Evolutionary conservation across 2,113 vertebrate genomes (phyloP).

Genomic region (Corythoichthys intestinalis): DNA sequence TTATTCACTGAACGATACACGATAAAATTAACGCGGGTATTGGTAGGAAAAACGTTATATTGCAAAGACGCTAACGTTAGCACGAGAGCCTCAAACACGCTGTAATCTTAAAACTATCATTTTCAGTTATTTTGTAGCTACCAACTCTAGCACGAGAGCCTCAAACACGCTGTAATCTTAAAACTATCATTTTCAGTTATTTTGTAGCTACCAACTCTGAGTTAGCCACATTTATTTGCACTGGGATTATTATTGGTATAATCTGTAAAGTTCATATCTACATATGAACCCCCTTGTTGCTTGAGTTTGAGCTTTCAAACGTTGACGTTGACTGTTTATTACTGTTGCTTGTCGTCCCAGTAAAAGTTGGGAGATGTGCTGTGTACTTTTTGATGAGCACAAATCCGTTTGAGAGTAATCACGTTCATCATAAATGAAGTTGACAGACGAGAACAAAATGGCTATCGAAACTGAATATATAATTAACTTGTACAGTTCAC

Average conservation of each 20-base stretch:
- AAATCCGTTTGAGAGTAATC: background rate
- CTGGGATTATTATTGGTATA: background rate
- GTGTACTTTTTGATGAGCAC: background rate
- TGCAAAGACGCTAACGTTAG: conserved; percentile 54
- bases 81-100: conserved; percentile 2
- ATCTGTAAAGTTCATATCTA: background rate
- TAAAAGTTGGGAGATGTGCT: background rate
- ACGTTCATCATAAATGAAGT: background rate
- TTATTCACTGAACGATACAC: no score
- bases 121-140: background rate
- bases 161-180: background rate
- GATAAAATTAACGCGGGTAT: no score
- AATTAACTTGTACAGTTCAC: background rate
- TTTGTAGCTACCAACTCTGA: background rate
- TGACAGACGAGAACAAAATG: background rate
- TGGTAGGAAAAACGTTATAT: background rate
- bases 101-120: background rate
- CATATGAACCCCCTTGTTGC: no score
- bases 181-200: background rate
- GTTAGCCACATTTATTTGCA: background rate
- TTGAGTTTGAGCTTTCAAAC: background rate
- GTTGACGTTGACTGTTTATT: background rate
- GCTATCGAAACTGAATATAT: background rate
- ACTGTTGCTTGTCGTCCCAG: background rate
- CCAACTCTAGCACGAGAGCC: conserved; percentile 15